These are phyloP conservation scores for Papilio helenus DNA, from an alignment of 1,140 invertebrate genomes.

Conservation along the genomic window DNA sequence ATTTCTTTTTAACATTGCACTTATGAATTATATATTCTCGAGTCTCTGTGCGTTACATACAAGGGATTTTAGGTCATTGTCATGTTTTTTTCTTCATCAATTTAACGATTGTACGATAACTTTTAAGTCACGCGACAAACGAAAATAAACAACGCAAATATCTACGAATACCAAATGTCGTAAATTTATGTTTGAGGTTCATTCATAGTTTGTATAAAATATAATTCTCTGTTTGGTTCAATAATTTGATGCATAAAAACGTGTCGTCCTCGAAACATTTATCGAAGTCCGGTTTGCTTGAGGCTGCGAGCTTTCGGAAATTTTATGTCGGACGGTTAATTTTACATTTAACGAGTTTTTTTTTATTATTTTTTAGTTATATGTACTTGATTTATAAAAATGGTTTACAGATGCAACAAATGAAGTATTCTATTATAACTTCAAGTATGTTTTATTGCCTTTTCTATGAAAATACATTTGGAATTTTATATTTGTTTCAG, in stretches of 20 bases:
- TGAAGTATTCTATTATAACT: no score
- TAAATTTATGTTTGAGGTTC: background rate
- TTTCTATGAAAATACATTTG: background rate
- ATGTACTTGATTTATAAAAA: no score
- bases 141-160: constrained; percentile 24
- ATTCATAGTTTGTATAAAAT: constrained; percentile 31
- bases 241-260: constrained; percentile 36
- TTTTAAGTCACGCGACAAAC: background rate
- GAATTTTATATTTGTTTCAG: constrained; percentile 13
- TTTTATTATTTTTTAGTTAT: no score
- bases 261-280: constrained; percentile 37
- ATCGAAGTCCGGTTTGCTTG: constrained; percentile 35
- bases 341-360: background rate
- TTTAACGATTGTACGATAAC: background rate
- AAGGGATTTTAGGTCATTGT: constrained; percentile 7
- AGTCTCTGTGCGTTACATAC: background rate
- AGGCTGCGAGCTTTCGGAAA: constrained; percentile 31
- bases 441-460: background rate
- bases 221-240: constrained; percentile 21
- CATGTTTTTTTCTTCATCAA: background rate
- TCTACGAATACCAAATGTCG: background rate
- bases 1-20: no score
- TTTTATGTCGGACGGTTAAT: constrained; percentile 15
- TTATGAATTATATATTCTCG: background rate
- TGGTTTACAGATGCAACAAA: no score